phyloP scores from a whole-genome alignment of 2,113 vertebrate genomes.

The Hiodon tergisus region DNA sequence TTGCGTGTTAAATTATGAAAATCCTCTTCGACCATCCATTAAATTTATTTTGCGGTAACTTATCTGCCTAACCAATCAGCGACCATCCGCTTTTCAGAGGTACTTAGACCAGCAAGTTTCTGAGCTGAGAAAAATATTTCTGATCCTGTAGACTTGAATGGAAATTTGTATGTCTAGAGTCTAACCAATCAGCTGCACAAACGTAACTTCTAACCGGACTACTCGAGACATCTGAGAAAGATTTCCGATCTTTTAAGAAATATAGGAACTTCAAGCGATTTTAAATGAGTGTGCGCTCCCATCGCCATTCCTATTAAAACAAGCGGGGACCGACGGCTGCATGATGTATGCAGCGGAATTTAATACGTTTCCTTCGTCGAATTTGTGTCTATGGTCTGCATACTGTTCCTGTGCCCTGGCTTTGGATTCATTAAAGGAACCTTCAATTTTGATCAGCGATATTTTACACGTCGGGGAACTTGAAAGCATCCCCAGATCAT shows the following conservation, averaged over 20 bases:
- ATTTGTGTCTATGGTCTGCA: constrained; percentile 89
- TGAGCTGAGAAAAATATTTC: no score
- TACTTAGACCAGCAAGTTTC: no score
- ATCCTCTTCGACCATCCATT: no score
- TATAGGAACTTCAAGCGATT: constrained; percentile 27
- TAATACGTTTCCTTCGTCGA: constrained; percentile 90
- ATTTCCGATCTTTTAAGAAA: constrained; percentile 44
- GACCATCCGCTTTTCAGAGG: no score
- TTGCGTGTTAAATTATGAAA: no score
- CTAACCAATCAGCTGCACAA: constrained; percentile 59
- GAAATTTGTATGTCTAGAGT: constrained; percentile 37
- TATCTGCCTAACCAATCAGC: no score
- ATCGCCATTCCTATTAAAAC: constrained; percentile 23
- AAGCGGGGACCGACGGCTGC: constrained; percentile 20
- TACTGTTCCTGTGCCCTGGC: constrained; percentile 82
- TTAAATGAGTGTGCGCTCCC: constrained; percentile 15
- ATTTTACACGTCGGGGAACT: constrained; percentile 77
- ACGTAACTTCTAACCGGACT: constrained; percentile 50
- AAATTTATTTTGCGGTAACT: no score
- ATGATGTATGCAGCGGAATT: constrained; percentile 88
- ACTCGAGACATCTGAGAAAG: constrained; percentile 39
- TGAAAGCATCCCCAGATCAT: constrained; percentile 72
- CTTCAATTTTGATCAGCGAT: constrained; percentile 92
- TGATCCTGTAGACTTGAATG: no score
- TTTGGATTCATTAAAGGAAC: constrained; percentile 84